Percentiles rank a stretch among this genome's conserved stretches.
Evolutionary conservation across 2,888 invertebrate species (phyloP).

Genomic region (Petrolisthes cinctipes): DNA sequence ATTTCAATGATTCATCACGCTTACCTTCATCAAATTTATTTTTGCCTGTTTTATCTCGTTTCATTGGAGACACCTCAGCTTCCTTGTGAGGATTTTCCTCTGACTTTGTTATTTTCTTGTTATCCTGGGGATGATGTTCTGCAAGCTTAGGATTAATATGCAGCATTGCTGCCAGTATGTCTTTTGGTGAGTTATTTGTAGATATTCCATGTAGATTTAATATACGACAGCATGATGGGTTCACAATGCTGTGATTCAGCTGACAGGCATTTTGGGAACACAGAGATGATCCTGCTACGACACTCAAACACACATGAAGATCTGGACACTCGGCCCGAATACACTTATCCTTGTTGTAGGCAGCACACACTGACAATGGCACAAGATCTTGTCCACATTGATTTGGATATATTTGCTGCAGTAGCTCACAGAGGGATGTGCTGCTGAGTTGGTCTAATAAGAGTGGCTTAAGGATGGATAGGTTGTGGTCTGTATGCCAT

Average conservation of each 20-base stretch:
- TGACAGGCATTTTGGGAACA: constrained; percentile 30
- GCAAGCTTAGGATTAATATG: constrained; percentile 14
- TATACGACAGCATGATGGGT: constrained; percentile 14
- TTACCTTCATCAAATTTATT: too few species aligned
- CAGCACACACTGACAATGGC: constrained; percentile 32
- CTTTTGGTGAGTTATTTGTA: constrained; percentile 44
- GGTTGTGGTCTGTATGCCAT: constrained; percentile 52
- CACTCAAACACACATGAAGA: constrained; percentile 48
- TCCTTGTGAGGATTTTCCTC: too few species aligned
- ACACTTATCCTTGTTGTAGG: constrained; percentile 35
- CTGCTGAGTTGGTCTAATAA: constrained; percentile 17
- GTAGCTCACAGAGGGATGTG: background rate
- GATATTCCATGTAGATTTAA: constrained; percentile 32
- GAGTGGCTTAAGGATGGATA: constrained; percentile 21
- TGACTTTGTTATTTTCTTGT: background rate
- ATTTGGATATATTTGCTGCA: background rate
- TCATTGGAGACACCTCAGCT: too few species aligned
- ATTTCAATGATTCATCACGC: too few species aligned
- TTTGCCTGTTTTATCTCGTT: background rate
- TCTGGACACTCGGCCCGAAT: constrained; percentile 1
- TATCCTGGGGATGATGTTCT: background rate
- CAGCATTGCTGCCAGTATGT: constrained; percentile 34
- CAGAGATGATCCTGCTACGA: constrained; percentile 20
- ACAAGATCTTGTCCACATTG: background rate
- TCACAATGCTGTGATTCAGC: constrained; percentile 39